Evolutionary conservation across 2,113 vertebrate genomes (phyloP), one percentile per base, ranked within the genome.

Genomic region (Serilophus lunatus): DNA sequence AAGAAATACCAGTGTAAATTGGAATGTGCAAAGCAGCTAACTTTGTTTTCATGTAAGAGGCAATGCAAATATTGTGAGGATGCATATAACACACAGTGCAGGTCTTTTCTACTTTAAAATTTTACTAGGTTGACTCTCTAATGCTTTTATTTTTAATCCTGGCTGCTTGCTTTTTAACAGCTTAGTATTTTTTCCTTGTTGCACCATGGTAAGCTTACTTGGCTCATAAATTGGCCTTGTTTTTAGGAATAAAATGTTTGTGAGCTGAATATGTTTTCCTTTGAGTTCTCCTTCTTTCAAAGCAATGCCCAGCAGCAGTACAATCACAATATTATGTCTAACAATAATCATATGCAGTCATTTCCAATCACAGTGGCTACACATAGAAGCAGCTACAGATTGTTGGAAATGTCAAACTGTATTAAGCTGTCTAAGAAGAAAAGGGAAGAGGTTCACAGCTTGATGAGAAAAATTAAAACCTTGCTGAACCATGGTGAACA

Each of bases 381-480:
- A 38, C 22, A 49, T 69, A 83, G 77, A 86, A 94, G 77, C 69
- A 95, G 78, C 77, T 65, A 91, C 77, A 93, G 74, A 82, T 45
- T 88, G 77, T 29, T 92, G 70, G 47, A 96, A 96, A 96, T 87
- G 93, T 94, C 96, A 90, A 93, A 93, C 28, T 7, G 0, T 81
- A 92, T 95, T 96, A 94, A 88, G 79, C 31, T 69, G 49, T 68
- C 59, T 83, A 76, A 80, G 94, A 92, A 85, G 81, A 91, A 94
- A 91, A 93, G 87, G 81, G 42, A 94, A 95, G 83, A 95, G 54
- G 38, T 91, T 94, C 83, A 82, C 65, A 92, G 81, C 42, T 92
- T 94, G 88, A 96, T 94, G 81, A 95, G 86, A 63, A 86, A 96
- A 93, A 96, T 96, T 95, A 94, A 96, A 97, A 93, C 92, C 80